These are phyloP conservation scores for Nyctereutes procyonoides DNA, from an alignment of 2,113 vertebrate genomes.

Conservation along the genomic window DNA sequence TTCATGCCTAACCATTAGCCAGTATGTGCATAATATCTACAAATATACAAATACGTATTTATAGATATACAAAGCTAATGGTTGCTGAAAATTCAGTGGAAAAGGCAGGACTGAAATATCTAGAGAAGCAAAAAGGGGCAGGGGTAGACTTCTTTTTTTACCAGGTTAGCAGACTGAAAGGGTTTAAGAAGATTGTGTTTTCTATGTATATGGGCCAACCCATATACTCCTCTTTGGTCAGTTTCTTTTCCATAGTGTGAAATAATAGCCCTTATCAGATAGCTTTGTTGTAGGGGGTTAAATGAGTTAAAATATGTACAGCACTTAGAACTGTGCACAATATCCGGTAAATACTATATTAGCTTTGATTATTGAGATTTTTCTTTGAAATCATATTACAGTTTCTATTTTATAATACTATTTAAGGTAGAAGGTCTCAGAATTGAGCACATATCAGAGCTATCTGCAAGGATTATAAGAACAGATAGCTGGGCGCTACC, in stretches of 20 bases:
- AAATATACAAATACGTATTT: background rate
- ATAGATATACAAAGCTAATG: background rate
- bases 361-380: background rate
- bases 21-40: background rate
- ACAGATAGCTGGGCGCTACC: background rate
- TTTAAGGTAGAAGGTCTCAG: background rate
- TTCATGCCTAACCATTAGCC: background rate
- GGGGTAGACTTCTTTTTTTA: background rate
- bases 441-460: background rate
- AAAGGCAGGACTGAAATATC: background rate
- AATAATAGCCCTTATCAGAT: background rate
- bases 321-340: background rate
- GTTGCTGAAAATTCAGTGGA: background rate
- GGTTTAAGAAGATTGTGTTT: background rate
- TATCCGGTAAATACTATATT: background rate
- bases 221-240: background rate
- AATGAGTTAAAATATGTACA: background rate
- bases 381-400: background rate
- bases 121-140: background rate
- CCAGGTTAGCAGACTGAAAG: background rate
- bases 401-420: background rate
- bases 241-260: background rate
- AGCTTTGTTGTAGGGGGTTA: background rate
- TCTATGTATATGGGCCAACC: background rate
- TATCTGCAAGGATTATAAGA: background rate